Evolutionary conservation across 2,797 vertebrate species (phyloP), one percentile per base, ranked within the genome.

Genomic region (Aulostomus chinensis): DNA sequence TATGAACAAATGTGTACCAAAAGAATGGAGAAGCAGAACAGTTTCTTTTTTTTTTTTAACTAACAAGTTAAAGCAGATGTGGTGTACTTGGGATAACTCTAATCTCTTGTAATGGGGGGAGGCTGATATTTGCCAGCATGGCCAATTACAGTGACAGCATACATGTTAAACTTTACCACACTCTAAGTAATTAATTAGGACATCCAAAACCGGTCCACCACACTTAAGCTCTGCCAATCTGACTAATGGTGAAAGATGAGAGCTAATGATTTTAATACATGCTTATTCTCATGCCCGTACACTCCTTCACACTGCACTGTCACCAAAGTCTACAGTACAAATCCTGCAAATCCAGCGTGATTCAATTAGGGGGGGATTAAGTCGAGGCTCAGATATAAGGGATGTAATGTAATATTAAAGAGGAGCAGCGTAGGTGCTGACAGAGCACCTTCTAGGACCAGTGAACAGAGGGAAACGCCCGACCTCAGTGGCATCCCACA

Each of bases 171-270:
- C n/a, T n/a, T n/a, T n/a, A n/a, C n/a, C n/a, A n/a, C n/a, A n/a
- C n/a, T n/a, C n/a, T n/a, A n/a, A n/a, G n/a, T n/a, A n/a, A 21
- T 3, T 81, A 79, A 85, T 78, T 57, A 80, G 56, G 45, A 57
- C 39, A 37, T 61, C 58, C 52, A 68, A 51, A 38, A 17, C 7
- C 15, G 56, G 42, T 72, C 70, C 57, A 58, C 41, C 40, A 50
- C 10, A 21, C 58, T 65, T 68, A 49, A 73, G 35, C 33, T 57
- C 68, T 78, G 76, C 56, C 62, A 81, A 33, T 78, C 70, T 60
- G 50, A 21, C 63, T 83, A 77, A 85, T 78, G 68, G 55, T 59
- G 46, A 63, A 20, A 68, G 53, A 78, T 75, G 63, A 72, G 46
- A 8, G 31, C 51, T 76, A 74, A 81, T 73, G 58, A 67, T 70